Evolutionary conservation across 2,888 invertebrate genomes (phyloP).

Genomic region (Nesidiocoris tenuis): DNA sequence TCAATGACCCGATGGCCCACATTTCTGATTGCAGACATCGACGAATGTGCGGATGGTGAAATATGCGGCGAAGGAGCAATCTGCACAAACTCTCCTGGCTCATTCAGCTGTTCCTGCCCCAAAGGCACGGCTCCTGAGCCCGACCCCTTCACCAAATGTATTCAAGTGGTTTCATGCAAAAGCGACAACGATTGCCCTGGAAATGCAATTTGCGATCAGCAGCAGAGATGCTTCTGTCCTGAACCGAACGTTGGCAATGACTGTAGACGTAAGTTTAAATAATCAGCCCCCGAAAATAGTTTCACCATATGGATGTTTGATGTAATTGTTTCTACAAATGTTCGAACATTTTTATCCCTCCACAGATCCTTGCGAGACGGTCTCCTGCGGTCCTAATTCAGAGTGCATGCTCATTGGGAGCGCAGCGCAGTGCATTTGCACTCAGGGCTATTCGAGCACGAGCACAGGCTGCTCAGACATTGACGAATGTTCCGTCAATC

Average conservation of each 20-base stretch:
- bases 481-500: slow-evolving; percentile 75
- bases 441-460: slow-evolving; percentile 75
- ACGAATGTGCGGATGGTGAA: slow-evolving; percentile 70
- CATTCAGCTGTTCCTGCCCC: slow-evolving; percentile 77
- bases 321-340: neutral
- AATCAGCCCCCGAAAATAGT: neutral
- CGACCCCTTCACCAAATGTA: slow-evolving; percentile 77
- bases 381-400: slow-evolving; percentile 81
- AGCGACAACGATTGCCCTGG: slow-evolving; percentile 80
- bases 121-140: slow-evolving; percentile 80
- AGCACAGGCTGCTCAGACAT: slow-evolving; percentile 72
- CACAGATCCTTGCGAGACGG: slow-evolving; percentile 85
- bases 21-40: slow-evolving; percentile 64
- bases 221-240: slow-evolving; percentile 80
- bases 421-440: slow-evolving; percentile 80
- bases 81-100: slow-evolving; percentile 75
- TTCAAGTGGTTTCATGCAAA: slow-evolving; percentile 76
- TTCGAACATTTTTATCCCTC: slow-evolving; percentile 46
- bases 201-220: slow-evolving; percentile 78
- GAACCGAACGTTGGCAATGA: slow-evolving; percentile 89
- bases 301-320: neutral
- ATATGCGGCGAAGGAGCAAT: slow-evolving; percentile 79
- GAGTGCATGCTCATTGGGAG: slow-evolving; percentile 84
- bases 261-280: slow-evolving; percentile 75
- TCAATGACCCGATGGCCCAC: too few species aligned